phyloP scores from a whole-genome alignment of 2,888 invertebrate species.

The Cantharis rustica region DNA sequence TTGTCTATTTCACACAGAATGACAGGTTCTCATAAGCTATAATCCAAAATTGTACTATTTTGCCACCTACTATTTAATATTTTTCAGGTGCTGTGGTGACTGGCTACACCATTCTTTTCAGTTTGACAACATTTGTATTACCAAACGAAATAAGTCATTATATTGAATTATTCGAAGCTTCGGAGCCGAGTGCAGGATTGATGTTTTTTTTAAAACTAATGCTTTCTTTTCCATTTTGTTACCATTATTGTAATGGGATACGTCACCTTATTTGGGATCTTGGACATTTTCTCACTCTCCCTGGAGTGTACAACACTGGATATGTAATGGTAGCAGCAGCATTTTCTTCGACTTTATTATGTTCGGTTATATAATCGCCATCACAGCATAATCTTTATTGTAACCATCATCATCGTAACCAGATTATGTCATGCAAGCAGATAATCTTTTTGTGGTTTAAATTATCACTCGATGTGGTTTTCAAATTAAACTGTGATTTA shows the following conservation, averaged over 20 bases:
- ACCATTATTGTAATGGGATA: conserved; percentile 85
- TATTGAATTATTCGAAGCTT: conserved; percentile 59
- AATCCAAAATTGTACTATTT: background rate
- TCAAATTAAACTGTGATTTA: background rate
- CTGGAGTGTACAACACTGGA: conserved; percentile 76
- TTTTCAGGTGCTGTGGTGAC: conserved; percentile 63
- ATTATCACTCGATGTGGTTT: background rate
- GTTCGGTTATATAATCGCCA: background rate
- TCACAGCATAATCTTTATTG: background rate
- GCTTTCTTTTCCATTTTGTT: conserved; percentile 80
- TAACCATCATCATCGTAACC: too few species aligned
- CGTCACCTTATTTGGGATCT: conserved; percentile 89
- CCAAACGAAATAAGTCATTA: conserved; percentile 67
- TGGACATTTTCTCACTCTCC: conserved; percentile 73
- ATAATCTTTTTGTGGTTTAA: background rate
- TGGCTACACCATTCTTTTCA: conserved; percentile 62
- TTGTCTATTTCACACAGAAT: conserved; percentile 85
- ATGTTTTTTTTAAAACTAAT: conserved; percentile 62
- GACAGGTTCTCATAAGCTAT: conserved; percentile 60
- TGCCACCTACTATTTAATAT: background rate
- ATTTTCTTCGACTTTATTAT: background rate
- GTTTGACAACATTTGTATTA: conserved; percentile 64
- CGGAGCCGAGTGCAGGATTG: background rate
- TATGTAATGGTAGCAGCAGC: conserved; percentile 59
- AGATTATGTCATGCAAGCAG: background rate